A percentile compares a stretch with the other conserved stretches of the same genome.
phyloP scores from a whole-genome alignment of 2,113 vertebrate species.

The Agapornis roseicollis region DNA sequence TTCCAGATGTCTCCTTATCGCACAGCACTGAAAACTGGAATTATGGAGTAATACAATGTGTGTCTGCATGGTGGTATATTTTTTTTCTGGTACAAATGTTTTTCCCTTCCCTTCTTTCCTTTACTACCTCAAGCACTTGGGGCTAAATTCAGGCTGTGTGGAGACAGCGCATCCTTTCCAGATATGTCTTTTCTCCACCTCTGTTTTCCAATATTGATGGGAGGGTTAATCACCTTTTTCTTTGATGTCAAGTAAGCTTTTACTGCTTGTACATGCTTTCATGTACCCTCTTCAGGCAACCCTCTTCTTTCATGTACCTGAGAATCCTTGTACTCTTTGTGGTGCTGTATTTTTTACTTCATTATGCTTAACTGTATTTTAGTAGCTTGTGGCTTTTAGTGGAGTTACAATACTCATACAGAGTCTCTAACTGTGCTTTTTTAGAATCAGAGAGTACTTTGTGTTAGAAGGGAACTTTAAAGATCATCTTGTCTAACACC shows the following conservation, averaged over 20 bases:
- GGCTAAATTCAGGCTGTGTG: neutral
- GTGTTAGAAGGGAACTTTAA: neutral
- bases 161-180: neutral
- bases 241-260: neutral
- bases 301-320: neutral
- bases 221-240: neutral
- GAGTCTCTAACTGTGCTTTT: neutral
- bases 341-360: neutral
- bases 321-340: neutral
- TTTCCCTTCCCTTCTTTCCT: neutral
- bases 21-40: neutral
- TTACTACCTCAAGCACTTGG: neutral
- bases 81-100: neutral
- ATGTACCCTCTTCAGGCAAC: neutral
- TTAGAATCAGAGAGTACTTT: neutral
- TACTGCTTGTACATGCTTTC: neutral
- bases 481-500: neutral
- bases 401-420: neutral
- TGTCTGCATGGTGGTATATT: neutral
- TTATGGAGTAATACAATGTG: neutral
- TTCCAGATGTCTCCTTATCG: neutral
- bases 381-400: neutral
- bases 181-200: neutral
- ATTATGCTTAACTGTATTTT: neutral
- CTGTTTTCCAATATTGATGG: neutral